Evolutionary conservation across 2,797 vertebrate species (phyloP), one percentile per base, ranked within the genome.

Genomic region (Poeciliopsis paucimaculata): DNA sequence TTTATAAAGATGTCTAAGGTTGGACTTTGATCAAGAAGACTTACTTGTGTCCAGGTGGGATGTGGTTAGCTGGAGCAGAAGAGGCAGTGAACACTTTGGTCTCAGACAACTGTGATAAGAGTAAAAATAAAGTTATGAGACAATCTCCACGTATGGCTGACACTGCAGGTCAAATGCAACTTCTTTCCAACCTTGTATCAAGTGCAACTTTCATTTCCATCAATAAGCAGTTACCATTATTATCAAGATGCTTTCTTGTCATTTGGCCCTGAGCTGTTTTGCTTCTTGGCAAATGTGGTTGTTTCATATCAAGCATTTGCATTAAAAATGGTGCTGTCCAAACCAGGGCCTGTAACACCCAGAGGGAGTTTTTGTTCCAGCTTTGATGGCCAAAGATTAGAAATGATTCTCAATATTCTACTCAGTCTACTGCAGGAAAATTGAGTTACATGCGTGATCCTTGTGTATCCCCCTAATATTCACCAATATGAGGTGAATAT

Each of bases 21-120:
- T 53, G 0, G 16, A 72, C 2, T 66, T 72, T 39, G 26, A 6
- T 6, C 13, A 73, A 5, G 2, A 20, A 3, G 13, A 11, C 93
- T 92, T 93, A 96, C 98, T 96, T 97, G 85, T 97, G 96, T 82
- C 96, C 95, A 90, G 96, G 77, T 79, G 94, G 82, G 78, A 94
- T 82, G 49, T 96, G 97, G 87, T 92, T 98, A 95, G 83, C 92
- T 72, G 90, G 96, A 92, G 95, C 96, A 62, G 97, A 98, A 23
- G 98, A 99, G 77, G 98, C 96, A 66, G 97, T 99, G 87, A 99
- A 99, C 81, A 96, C 96, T 95, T 96, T 96, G 93, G 95, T 95
- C 94, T 96, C 96, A 87, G 95, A 95, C 89, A 96, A 94, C 96
- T 96, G 89, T 60, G 76, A 78, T 73, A 81, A 80, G 5, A 4